Evolutionary conservation across 2,797 vertebrate species (phyloP).

Genomic region (Siniperca undulata): DNA sequence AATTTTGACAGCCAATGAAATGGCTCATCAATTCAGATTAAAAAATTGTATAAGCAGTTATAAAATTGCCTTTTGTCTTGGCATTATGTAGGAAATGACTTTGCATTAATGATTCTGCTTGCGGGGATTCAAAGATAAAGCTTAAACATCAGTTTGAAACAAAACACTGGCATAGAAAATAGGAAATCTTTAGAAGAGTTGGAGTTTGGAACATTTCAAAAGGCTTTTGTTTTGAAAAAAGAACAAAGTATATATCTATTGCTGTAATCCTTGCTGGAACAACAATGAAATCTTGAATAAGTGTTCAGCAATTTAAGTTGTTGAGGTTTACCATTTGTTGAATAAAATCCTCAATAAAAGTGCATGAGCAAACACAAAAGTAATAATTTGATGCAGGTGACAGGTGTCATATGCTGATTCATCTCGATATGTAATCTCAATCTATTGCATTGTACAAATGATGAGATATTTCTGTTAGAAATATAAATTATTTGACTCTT

Average conservation of each 20-base stretch:
- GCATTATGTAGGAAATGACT: background rate
- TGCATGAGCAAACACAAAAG: background rate
- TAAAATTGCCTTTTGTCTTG: constrained; percentile 9
- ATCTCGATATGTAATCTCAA: background rate
- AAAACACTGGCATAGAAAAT: background rate
- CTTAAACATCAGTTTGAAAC: background rate
- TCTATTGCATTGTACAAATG: background rate
- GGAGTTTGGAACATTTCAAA: constrained; percentile 6
- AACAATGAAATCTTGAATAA: background rate
- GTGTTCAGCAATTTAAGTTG: background rate
- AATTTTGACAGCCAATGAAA: constrained; percentile 32
- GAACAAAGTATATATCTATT: background rate
- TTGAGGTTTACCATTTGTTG: background rate
- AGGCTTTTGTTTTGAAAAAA: constrained; percentile 22
- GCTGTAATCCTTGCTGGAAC: background rate
- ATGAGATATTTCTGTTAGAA: background rate
- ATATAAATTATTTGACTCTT: constrained; percentile 21
- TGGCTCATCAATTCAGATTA: constrained; percentile 25
- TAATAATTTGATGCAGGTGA: background rate
- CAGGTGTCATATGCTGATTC: background rate
- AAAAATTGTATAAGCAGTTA: background rate
- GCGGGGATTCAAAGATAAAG: background rate
- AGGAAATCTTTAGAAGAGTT: background rate
- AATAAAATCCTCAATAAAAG: background rate
- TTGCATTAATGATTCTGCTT: background rate